Percentiles rank a stretch among this genome's conserved stretches.
These are phyloP conservation scores for Eupithecia subumbrata DNA, from an alignment of 2,888 invertebrate genomes.

Conservation along the genomic window DNA sequence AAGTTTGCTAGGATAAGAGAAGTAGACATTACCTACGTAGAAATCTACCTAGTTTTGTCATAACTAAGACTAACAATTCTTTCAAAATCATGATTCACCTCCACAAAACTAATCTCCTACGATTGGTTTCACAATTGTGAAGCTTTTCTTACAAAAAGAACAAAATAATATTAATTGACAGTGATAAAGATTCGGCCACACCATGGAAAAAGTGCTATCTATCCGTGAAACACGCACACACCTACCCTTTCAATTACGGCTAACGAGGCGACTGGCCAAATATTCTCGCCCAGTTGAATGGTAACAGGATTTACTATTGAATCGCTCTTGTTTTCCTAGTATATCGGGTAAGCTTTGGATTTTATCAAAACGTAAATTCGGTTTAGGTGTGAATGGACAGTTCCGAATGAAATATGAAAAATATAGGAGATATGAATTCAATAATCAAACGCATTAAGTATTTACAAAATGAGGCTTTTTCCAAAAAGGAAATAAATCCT, in stretches of 20 bases:
- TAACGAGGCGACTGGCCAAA: constrained; percentile 1
- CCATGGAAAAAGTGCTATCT: not conserved
- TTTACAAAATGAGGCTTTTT: no score
- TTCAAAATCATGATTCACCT: not conserved
- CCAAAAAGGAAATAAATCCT: no score
- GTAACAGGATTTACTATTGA: not conserved
- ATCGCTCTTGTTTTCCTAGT: not conserved
- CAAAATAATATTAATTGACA: not conserved
- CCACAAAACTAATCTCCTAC: not conserved
- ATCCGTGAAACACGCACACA: not conserved
- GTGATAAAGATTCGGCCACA: not conserved
- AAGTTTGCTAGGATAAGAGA: no score
- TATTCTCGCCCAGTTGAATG: not conserved
- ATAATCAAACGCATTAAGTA: no score
- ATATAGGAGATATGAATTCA: no score
- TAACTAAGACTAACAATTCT: not conserved
- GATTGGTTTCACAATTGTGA: not conserved
- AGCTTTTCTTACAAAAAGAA: not conserved
- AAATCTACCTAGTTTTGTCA: no score
- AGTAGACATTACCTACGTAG: no score
- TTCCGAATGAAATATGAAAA: no score
- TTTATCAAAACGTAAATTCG: no score
- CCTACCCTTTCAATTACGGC: constrained; percentile 1
- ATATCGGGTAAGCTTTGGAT: not conserved
- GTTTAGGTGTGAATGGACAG: no score